A percentile compares a stretch with the other conserved stretches of the same genome.
Conservation (phyloP, 2,888 invertebrate species). For the Morinoia aosen region DNA sequence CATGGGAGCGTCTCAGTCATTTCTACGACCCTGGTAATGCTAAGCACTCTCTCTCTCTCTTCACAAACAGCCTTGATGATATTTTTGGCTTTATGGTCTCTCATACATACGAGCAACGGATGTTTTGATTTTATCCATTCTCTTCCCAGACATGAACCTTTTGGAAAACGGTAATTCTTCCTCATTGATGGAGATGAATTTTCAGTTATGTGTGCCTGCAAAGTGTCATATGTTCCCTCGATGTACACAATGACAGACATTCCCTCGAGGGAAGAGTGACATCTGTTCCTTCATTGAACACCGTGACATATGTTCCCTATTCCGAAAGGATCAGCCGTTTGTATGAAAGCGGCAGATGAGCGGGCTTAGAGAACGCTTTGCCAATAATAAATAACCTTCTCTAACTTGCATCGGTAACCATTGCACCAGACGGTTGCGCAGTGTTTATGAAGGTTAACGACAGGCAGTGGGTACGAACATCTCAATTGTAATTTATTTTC, state of each 20-base stretch:
- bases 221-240: background rate
- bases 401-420: background rate
- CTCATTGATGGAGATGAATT: background rate
- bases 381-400: background rate
- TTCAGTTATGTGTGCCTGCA: background rate
- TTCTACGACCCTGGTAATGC: background rate
- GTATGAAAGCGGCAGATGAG: background rate
- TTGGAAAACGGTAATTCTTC: background rate
- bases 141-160: background rate
- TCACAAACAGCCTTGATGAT: background rate
- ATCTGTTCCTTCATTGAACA: background rate
- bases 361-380: background rate
- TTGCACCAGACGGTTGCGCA: background rate
- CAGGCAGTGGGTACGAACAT: background rate
- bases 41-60: background rate
- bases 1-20: background rate
- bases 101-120: background rate
- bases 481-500: background rate
- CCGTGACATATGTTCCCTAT: conserved; percentile 1
- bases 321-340: background rate
- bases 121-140: background rate
- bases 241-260: background rate
- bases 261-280: background rate
- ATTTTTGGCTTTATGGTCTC: background rate
- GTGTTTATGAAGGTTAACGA: background rate